These are phyloP conservation scores for Morpho helenor DNA, from an alignment of 2,888 invertebrate species.

Conservation along the genomic window DNA sequence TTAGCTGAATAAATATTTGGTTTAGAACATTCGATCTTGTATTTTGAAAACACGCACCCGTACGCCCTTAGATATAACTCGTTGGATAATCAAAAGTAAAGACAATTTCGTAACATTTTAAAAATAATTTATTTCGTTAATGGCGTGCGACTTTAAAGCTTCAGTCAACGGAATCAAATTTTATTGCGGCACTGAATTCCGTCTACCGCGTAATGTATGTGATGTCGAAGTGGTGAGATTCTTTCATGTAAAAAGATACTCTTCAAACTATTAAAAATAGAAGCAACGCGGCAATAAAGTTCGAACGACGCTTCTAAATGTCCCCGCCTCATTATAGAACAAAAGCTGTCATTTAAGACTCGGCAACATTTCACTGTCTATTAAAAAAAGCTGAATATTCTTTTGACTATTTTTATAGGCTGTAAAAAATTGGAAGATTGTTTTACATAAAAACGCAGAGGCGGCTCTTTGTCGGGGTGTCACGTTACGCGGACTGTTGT, in stretches of 20 bases:
- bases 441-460: slow-evolving; percentile 71
- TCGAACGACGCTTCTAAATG: slow-evolving; percentile 62
- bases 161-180: slow-evolving; percentile 4
- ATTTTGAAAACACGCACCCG: slow-evolving; percentile 40
- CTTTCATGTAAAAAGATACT: slow-evolving; percentile 41
- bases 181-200: slow-evolving; percentile 19
- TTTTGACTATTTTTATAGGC: slow-evolving; percentile 77
- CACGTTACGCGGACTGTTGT: slow-evolving; percentile 63
- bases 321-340: slow-evolving; percentile 75
- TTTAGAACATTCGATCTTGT: slow-evolving; percentile 58
- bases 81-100: slow-evolving; percentile 3
- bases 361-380: slow-evolving; percentile 78
- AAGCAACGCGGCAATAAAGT: slow-evolving; percentile 60
- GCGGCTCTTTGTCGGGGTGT: slow-evolving; percentile 75
- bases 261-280: slow-evolving; percentile 62
- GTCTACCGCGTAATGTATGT: slow-evolving; percentile 21
- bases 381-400: slow-evolving; percentile 70
- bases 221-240: slow-evolving; percentile 30
- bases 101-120: slow-evolving; percentile 7
- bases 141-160: slow-evolving; percentile 5
- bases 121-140: slow-evolving; percentile 1
- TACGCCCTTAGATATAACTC: slow-evolving; percentile 12
- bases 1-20: slow-evolving; percentile 74
- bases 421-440: slow-evolving; percentile 76
- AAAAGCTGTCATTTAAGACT: slow-evolving; percentile 77